phyloP scores from a whole-genome alignment of 2,888 invertebrate species.

The Tigriopus californicus region DNA sequence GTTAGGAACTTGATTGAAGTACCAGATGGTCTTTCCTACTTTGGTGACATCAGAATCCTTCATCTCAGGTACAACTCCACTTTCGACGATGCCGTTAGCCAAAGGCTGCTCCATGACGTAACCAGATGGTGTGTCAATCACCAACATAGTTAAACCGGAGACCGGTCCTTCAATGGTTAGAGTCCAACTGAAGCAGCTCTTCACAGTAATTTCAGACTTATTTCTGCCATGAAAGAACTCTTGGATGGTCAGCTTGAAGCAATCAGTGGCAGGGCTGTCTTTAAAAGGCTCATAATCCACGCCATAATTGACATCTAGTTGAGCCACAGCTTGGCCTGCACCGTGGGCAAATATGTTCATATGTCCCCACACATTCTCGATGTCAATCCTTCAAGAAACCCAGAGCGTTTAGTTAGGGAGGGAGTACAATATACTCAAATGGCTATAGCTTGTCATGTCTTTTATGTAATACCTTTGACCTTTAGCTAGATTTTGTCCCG shows the following conservation, averaged over 20 bases:
- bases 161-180: slow-evolving; percentile 24
- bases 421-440: neutral
- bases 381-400: slow-evolving; percentile 19
- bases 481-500: neutral
- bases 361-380: slow-evolving; percentile 33
- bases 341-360: slow-evolving; percentile 33
- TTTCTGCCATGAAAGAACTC: slow-evolving; percentile 26
- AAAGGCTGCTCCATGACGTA: slow-evolving; percentile 32
- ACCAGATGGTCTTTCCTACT: slow-evolving; percentile 13
- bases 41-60: slow-evolving; percentile 12
- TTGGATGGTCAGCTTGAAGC: slow-evolving; percentile 31
- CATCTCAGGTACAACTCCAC: slow-evolving; percentile 9
- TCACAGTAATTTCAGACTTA: slow-evolving; percentile 22
- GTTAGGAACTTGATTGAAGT: slow-evolving; percentile 4
- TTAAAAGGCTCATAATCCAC: slow-evolving; percentile 27
- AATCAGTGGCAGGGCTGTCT: slow-evolving; percentile 25
- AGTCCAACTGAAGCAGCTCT: slow-evolving; percentile 25
- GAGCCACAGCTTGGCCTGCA: slow-evolving; percentile 35
- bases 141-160: slow-evolving; percentile 30
- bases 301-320: slow-evolving; percentile 32
- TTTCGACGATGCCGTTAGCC: slow-evolving; percentile 24
- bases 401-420: neutral
- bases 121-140: slow-evolving; percentile 31
- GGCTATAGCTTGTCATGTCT: no score
- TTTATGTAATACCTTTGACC: no score